Base-by-base conservation (phyloP, 2,113 vertebrate genomes). In the Psittacula cyanocephala region DNA sequence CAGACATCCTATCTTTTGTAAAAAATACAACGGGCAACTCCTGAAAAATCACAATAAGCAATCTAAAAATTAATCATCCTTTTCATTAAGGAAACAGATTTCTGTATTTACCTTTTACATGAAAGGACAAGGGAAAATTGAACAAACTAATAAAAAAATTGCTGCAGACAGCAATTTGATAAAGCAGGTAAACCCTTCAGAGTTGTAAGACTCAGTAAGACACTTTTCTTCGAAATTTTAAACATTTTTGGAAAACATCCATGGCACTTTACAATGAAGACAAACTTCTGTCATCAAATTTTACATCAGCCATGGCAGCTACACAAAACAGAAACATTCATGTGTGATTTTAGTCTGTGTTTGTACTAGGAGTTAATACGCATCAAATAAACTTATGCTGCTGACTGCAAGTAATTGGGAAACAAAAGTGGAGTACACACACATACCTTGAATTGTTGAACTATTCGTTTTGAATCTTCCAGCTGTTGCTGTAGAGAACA, bases 401-500 rank as follows among this genome's bases (percentile, higher is more conserved):
- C n/a, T 94, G 35, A 64, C 4, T 64, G 20, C 84, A 95, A 92
- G 35, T 17, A 64, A 88, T 2, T 1, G 7, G 13, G 41, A 80
- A 71, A 78, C 9, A 53, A 27, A 94, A 90, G 60, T 35, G 9
- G 14, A 84, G 71, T 11, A 65, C 8, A 44, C 39, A 90, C 28
- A 82, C 83, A 37, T 96, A 99, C 99, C 94, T 97, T 98, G 83
- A 98, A 98, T 69, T 97, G 98, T 70, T 97, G 97, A 67, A 98
- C 97, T 95, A 93, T 97, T 65, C 97, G 97, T 81, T 98, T 99
- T 92, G 98, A 98, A 80, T 98, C 98, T 41, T 99, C 98, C 89
- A 98, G 98, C 91, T 98, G 98, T 52, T 98, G 98, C 75, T 98
- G 99, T 70, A 99, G 96, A 91, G 98, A 97, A 70, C 97, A 98